phyloP scores from a whole-genome alignment of 2,888 invertebrate species.

The Blastobasis adustella region DNA sequence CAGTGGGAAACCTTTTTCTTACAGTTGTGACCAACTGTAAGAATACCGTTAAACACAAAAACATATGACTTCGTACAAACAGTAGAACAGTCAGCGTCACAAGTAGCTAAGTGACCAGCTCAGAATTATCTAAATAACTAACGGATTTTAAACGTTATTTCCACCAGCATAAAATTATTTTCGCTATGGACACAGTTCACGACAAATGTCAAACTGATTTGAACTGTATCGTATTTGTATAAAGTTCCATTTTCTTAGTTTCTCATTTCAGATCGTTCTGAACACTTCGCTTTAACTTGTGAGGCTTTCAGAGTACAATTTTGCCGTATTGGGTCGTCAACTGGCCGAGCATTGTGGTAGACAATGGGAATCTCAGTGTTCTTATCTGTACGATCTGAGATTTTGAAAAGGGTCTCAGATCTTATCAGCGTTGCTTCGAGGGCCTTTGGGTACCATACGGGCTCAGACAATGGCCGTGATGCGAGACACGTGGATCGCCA shows the following conservation, averaged over 20 bases:
- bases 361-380: constrained; percentile 37
- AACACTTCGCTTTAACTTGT: too few species aligned
- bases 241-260: too few species aligned
- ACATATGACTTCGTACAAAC: constrained; percentile 12
- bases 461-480: constrained; percentile 42
- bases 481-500: constrained; percentile 50
- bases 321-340: constrained; percentile 29
- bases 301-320: constrained; percentile 20
- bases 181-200: too few species aligned
- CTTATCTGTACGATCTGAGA: constrained; percentile 48
- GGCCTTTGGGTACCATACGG: constrained; percentile 45
- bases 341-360: constrained; percentile 24
- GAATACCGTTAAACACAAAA: constrained; percentile 42
- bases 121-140: too few species aligned
- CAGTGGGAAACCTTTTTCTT: constrained; percentile 16
- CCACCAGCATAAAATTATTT: too few species aligned
- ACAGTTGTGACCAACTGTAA: constrained; percentile 21
- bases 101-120: background rate
- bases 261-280: too few species aligned
- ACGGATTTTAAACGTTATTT: too few species aligned
- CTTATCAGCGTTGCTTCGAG: constrained; percentile 40
- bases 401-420: constrained; percentile 38
- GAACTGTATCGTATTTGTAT: too few species aligned
- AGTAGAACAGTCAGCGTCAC: background rate
- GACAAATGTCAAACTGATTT: too few species aligned